Percentiles rank a stretch among this genome's conserved stretches.
phyloP scores from a whole-genome alignment of 2,888 invertebrate genomes.

The Laothoe populi region DNA sequence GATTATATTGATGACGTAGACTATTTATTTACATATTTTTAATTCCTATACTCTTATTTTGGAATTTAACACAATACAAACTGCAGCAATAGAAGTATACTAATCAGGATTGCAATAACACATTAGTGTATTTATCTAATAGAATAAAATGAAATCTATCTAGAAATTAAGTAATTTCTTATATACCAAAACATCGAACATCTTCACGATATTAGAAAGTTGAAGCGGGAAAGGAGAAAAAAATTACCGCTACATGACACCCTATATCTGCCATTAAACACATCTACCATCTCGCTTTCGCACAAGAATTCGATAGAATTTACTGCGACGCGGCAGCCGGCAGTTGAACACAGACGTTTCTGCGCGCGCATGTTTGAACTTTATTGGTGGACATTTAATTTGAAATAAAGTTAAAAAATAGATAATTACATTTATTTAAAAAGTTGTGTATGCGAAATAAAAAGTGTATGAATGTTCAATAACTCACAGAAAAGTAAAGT shows the following conservation, averaged over 20 bases:
- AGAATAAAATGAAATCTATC: no score
- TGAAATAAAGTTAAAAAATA: constrained; percentile 45
- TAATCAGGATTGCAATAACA: no score
- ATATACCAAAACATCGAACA: constrained; percentile 58
- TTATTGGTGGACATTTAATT: constrained; percentile 52
- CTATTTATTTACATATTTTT: background rate
- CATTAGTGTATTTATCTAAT: no score
- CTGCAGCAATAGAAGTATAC: no score
- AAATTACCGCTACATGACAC: constrained; percentile 80
- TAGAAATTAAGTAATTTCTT: no score
- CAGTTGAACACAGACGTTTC: constrained; percentile 63
- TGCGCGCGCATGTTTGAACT: constrained; percentile 62
- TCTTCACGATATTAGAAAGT: constrained; percentile 78
- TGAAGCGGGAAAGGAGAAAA: constrained; percentile 80
- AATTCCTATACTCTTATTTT: no score
- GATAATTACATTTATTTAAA: constrained; percentile 37
- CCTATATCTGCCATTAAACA: constrained; percentile 55
- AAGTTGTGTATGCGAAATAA: background rate
- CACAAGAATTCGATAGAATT: constrained; percentile 60
- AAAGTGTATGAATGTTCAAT: background rate
- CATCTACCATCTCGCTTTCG: constrained; percentile 55
- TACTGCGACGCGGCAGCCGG: constrained; percentile 64
- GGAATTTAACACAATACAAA: background rate
- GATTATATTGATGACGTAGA: constrained; percentile 39
- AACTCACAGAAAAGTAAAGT: background rate